Conservation (phyloP, 2,888 invertebrate species). For the Netelia inedita region DNA sequence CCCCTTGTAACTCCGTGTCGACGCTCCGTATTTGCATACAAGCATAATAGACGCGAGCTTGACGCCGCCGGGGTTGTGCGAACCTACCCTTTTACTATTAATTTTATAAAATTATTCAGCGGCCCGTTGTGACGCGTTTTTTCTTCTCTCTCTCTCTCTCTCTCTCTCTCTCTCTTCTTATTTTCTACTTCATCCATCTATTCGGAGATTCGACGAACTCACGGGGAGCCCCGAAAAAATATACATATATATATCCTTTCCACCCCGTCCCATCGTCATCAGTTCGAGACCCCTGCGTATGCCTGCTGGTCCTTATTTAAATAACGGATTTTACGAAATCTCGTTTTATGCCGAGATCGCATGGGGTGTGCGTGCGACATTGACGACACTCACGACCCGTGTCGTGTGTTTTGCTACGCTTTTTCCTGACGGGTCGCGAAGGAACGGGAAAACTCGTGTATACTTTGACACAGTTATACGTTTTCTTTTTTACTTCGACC, state of each 20-base stretch:
- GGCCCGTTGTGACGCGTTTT: slow-evolving; percentile 70
- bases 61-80: slow-evolving; percentile 62
- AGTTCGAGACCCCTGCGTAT: slow-evolving; percentile 47
- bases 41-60: slow-evolving; percentile 80
- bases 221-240: slow-evolving; percentile 48
- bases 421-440: slow-evolving; percentile 10
- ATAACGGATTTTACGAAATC: slow-evolving; percentile 85
- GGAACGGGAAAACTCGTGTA: slow-evolving; percentile 8
- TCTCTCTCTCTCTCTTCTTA: slow-evolving; percentile 33
- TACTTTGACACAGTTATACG: slow-evolving; percentile 3
- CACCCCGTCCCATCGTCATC: slow-evolving; percentile 54
- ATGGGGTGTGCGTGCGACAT: slow-evolving; percentile 62
- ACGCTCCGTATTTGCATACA: slow-evolving; percentile 81
- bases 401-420: background rate
- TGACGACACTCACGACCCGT: slow-evolving; percentile 27
- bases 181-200: slow-evolving; percentile 31
- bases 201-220: slow-evolving; percentile 61
- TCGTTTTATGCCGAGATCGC: slow-evolving; percentile 79
- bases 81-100: slow-evolving; percentile 84
- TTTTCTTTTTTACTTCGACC: slow-evolving; percentile 18
- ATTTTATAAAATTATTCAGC: slow-evolving; percentile 85
- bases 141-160: slow-evolving; percentile 37
- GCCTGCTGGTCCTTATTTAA: slow-evolving; percentile 79
- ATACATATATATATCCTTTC: slow-evolving; percentile 17
- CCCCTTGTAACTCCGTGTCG: slow-evolving; percentile 71